These are phyloP conservation scores for Drosophila melanosoma DNA, from an alignment of 2,888 invertebrate genomes.

Conservation along the genomic window DNA sequence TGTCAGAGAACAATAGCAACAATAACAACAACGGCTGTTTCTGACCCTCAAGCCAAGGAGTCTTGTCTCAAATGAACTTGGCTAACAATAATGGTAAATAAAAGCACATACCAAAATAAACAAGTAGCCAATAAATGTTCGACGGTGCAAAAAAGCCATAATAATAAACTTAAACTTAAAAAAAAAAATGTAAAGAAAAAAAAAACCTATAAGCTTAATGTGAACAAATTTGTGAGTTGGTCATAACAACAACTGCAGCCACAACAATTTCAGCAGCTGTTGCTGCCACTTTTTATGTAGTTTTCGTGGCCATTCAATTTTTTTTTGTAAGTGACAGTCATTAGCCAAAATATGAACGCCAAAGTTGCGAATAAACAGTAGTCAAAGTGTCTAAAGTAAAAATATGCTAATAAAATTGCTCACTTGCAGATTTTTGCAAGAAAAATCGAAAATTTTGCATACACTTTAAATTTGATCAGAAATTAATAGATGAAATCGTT, in stretches of 20 bases:
- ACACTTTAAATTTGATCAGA: background rate
- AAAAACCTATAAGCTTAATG: constrained; percentile 58
- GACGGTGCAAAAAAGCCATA: constrained; percentile 74
- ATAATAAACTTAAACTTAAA: constrained; percentile 70
- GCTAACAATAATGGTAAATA: constrained; percentile 51
- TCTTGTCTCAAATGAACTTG: constrained; percentile 64
- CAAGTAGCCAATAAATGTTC: constrained; percentile 70
- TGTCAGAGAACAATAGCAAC: constrained; percentile 19
- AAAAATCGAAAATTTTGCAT: background rate
- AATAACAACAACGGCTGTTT: constrained; percentile 8
- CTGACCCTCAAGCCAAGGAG: constrained; percentile 63
- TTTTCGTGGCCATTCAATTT: constrained; percentile 41
- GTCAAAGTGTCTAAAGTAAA: constrained; percentile 1
- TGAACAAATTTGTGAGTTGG: constrained; percentile 66
- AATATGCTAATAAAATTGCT: background rate
- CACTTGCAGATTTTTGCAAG: background rate
- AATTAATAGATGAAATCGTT: background rate
- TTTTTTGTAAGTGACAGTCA: constrained; percentile 69
- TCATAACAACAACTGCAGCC: constrained; percentile 5
- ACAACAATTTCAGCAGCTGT: constrained; percentile 31
- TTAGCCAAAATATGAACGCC: constrained; percentile 75
- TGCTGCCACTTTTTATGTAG: constrained; percentile 56
- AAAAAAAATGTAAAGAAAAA: constrained; percentile 30
- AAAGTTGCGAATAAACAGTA: constrained; percentile 20
- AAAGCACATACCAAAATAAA: constrained; percentile 41